Evolutionary conservation across 2,797 vertebrate species (phyloP).

Genomic region (Columba guinea): DNA sequence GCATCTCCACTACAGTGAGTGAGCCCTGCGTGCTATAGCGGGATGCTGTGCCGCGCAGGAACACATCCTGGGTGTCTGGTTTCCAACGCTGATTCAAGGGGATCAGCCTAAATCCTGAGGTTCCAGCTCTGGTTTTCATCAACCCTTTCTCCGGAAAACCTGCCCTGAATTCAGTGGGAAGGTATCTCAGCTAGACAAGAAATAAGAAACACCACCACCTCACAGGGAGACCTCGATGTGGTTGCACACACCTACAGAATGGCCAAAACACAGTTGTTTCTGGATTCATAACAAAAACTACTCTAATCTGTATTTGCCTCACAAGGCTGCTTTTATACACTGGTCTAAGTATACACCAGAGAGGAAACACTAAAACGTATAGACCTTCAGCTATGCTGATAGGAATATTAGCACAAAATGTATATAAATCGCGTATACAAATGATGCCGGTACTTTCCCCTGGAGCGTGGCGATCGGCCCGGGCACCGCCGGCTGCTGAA

Average conservation of each 20-base stretch:
- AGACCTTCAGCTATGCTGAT: background rate
- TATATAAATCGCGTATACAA: background rate
- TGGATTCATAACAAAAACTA: conserved; percentile 9
- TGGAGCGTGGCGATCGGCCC: fast-evolving
- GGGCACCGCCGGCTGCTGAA: background rate
- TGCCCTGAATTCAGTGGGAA: background rate
- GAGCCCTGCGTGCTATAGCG: background rate
- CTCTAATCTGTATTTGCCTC: background rate
- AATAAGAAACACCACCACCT: background rate
- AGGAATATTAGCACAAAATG: background rate
- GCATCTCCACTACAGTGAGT: background rate
- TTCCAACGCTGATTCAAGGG: background rate
- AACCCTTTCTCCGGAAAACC: background rate
- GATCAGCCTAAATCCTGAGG: background rate
- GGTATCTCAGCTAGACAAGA: background rate
- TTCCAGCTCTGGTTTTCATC: background rate
- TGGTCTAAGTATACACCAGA: background rate
- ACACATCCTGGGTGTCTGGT: background rate
- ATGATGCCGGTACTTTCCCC: background rate
- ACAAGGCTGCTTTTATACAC: conserved; percentile 2
- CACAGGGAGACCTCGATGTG: background rate
- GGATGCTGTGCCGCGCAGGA: background rate
- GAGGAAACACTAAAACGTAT: background rate
- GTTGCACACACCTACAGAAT: background rate
- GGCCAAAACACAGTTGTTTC: background rate